Evolutionary conservation across 2,888 invertebrate species (phyloP).

Genomic region (Epinotia demarniana): DNA sequence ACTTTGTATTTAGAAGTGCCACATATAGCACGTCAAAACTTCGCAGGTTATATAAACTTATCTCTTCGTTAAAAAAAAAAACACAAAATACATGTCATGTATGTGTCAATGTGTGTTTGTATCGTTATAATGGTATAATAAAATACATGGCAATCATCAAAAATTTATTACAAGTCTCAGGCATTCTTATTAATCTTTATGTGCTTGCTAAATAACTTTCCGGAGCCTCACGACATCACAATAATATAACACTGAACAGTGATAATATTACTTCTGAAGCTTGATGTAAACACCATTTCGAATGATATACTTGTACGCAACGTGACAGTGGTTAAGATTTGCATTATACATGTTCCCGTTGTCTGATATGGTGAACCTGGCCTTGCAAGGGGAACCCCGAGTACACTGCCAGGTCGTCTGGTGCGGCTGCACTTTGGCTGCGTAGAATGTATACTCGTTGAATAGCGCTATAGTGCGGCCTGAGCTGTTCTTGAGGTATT

Average conservation of each 20-base stretch:
- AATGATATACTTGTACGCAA: conserved; percentile 47
- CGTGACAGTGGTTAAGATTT: conserved; percentile 46
- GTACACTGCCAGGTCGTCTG: conserved; percentile 17
- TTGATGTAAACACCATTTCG: conserved; percentile 32
- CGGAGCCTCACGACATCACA: neutral
- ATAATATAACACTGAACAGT: neutral
- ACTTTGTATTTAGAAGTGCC: neutral
- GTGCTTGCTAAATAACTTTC: no score
- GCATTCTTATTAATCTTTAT: no score
- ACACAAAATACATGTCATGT: no score
- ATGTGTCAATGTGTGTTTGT: no score
- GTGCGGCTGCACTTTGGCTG: conserved; percentile 42
- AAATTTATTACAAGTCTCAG: no score
- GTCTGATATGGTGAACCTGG: conserved; percentile 50
- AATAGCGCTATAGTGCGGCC: conserved; percentile 36
- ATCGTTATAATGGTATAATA: no score
- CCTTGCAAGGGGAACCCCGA: conserved; percentile 49
- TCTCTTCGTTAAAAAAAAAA: neutral
- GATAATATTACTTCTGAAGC: conserved; percentile 1
- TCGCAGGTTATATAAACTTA: neutral
- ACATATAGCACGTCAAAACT: neutral
- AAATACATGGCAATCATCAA: no score
- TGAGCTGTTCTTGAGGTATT: conserved; percentile 23
- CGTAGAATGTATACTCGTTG: conserved; percentile 58
- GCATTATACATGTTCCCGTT: conserved; percentile 28